Base-by-base conservation (phyloP, 2,113 vertebrate species). In the Spizaetus ornatus region DNA sequence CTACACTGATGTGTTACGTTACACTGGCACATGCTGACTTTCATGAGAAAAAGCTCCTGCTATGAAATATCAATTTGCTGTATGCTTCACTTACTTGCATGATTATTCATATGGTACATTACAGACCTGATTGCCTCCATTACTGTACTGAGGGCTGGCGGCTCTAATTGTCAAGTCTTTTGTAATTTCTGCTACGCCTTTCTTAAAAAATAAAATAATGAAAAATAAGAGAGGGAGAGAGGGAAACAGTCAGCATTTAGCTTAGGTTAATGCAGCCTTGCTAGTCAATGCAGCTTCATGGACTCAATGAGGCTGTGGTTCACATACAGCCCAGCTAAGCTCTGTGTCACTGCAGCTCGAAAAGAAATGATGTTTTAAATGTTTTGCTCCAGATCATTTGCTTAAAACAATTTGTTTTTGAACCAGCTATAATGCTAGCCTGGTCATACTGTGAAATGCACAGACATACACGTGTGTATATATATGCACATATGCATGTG, bases 201-300 rank as follows among this genome's bases (percentile, higher is more conserved):
- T 45, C 48, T 20, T 3, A 29, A 62, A 50, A 50, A 42, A 43
- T 3, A 12, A 36, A 67, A 21, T 6, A 45, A 9, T 18, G 21
- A 58, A 23, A 78, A 70, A 6, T 12, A 12, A 25, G 34, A 32
- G 18, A 3, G 23, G 16, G 38, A 22, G 12, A 34, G 42, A 45
- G 63, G 48, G n/a, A 69, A 76, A 59, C n/a, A 63, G 16, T 14
- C 13, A 62, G 52, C 11, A 5, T 47, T 25, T 40, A 19, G 4
- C 15, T 67, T 50, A 13, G n/a, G 34, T 63, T 42, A 36, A 10
- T 19, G 6, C 21, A 32, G 36, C 48, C 43, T 26, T 22, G 47
- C 58, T 31, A 9, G 15, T 40, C 32, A 10, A 3, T 20, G 50
- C 27, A 59, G 58, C 36, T 42, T 27, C 11, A 3, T 0, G 0